phyloP scores from a whole-genome alignment of 2,797 vertebrate genomes.

The Danio kyathit region DNA sequence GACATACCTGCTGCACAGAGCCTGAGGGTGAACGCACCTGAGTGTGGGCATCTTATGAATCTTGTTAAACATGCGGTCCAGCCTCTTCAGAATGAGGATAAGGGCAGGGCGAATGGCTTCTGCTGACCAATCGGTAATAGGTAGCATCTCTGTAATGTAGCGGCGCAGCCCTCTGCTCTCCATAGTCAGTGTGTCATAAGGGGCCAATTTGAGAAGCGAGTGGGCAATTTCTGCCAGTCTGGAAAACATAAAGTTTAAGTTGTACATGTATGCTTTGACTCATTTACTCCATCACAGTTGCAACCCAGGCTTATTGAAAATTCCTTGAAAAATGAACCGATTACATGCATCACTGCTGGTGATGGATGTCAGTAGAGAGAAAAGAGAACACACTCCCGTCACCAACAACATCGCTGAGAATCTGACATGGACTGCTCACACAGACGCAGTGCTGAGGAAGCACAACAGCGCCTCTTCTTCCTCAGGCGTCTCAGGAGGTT shows the following conservation, averaged over 20 bases:
- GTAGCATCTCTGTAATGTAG: constrained; percentile 98
- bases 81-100: constrained; percentile 97
- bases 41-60: constrained; percentile 99
- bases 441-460: too few relatives aligned
- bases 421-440: too few relatives aligned
- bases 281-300: neutral
- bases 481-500: too few relatives aligned
- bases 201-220: constrained; percentile 95
- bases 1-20: constrained; percentile 83
- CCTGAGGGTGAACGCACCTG: constrained; percentile 90
- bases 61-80: constrained; percentile 99
- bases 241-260: constrained; percentile 18
- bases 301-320: too few relatives aligned
- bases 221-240: constrained; percentile 98
- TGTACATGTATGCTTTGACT: neutral
- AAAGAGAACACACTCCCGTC: too few relatives aligned
- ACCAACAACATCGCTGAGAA: too few relatives aligned
- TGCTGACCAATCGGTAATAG: constrained; percentile 97
- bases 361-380: too few relatives aligned
- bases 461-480: too few relatives aligned
- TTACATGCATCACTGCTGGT: too few relatives aligned
- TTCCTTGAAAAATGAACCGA: too few relatives aligned
- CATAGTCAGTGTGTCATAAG: constrained; percentile 98
- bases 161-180: constrained; percentile 94
- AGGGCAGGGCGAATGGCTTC: constrained; percentile 97